Base-by-base conservation (phyloP, 1,140 invertebrate genomes). In the Drosophila truncata region DNA sequence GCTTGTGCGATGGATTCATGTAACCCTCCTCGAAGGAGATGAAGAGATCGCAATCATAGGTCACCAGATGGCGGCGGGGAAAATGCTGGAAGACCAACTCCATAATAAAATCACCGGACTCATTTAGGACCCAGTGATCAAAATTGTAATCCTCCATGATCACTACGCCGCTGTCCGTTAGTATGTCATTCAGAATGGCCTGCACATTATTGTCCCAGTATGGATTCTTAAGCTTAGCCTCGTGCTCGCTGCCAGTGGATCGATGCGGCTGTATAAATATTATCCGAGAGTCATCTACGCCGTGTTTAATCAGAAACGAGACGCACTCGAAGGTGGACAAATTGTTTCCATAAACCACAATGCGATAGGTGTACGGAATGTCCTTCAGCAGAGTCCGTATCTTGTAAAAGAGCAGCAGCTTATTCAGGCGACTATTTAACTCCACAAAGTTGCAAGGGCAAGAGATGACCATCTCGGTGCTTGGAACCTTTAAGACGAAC, bases 381-480 rank as follows among this genome's bases (percentile, higher is more conserved):
- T 90, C 69, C n/a, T 71, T 74, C 0, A 63, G 4, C 2, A 91
- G 23, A 1, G 76, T 47, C 1, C 73, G 44, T 0, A 91, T 7
- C 54, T 92, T 92, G 42, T 92, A 82, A 41, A 73, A 92, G 3
- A 91, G 54, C 33, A 78, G 6, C 0, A 92, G 64, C 42, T 80
- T 85, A 39, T 90, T 80, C 8, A 92, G 18, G 3, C 91, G 76
- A 55, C 10, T 59, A 49, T 92, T 92, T 10, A 90, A 41, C 14
- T 92, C 74, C 1, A 79, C 39, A 23, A 91, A 88, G 42, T 92
- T 92, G 16, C 50, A 44, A 0, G 91, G 91, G 0, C 18, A 3
- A 13, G 10, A 7, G 2, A 37, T n/a, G 14, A 9, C 1, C 4
- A 0, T 1, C 31, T 37, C 11, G 27, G 3, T 77, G 9, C 0